Evolutionary conservation across 64 coral and sea anemone genomes (phyloP).

Genomic region (Montipora capricornis): DNA sequence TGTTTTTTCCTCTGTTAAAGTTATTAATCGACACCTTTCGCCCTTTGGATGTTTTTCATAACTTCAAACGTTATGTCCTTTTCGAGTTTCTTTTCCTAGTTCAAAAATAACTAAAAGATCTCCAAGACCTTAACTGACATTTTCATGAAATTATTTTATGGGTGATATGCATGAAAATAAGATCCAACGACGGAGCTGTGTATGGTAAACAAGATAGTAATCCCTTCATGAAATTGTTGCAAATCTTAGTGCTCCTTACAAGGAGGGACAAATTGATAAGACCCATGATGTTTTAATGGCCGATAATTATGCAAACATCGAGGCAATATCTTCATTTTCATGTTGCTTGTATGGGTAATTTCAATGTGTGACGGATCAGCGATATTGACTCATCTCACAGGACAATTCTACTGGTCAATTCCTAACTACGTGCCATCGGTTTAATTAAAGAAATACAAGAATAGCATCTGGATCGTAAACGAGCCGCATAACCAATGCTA

Average conservation of each 20-base stretch:
- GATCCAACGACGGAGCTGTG: background rate
- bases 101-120: background rate
- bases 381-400: background rate
- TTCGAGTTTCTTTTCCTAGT: background rate
- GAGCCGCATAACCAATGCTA: constrained; percentile 27
- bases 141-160: background rate
- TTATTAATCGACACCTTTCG: constrained; percentile 47
- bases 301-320: constrained; percentile 21
- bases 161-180: constrained; percentile 11
- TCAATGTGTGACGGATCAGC: background rate
- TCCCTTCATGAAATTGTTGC: background rate
- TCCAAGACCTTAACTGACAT: background rate
- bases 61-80: background rate
- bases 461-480: background rate
- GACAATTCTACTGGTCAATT: background rate
- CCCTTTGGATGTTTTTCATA: too few relatives aligned
- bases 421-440: background rate
- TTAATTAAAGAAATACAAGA: constrained; percentile 16
- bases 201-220: background rate
- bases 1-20: constrained; percentile 45
- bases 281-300: constrained; percentile 20
- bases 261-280: background rate
- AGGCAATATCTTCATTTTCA: background rate
- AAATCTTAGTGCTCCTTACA: background rate
- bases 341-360: background rate